These are phyloP conservation scores for Drosophila lowei DNA, from an alignment of 1,140 invertebrate genomes.

Conservation along the genomic window DNA sequence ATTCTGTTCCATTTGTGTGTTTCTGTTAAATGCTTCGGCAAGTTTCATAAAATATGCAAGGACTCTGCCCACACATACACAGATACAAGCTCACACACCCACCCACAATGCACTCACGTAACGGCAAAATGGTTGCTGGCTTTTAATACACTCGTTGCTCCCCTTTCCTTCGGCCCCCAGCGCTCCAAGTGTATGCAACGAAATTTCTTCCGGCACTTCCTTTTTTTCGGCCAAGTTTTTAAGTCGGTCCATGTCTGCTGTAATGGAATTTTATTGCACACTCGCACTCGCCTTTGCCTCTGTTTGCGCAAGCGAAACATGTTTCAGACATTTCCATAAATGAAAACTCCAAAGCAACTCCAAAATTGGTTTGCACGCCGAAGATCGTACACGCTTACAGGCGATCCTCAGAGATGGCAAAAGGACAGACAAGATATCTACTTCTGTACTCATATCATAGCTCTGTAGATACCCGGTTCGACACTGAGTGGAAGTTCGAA, in stretches of 20 bases:
- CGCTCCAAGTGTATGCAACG: conserved; percentile 31
- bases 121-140: conserved; percentile 57
- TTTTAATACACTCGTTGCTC: conserved; percentile 70
- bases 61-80: conserved; percentile 40
- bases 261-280: conserved; percentile 79
- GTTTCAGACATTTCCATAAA: conserved; percentile 78
- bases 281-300: conserved; percentile 70
- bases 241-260: conserved; percentile 63
- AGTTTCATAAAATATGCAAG: conserved; percentile 80
- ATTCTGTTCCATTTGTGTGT: conserved; percentile 20
- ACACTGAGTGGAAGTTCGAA: too few species aligned
- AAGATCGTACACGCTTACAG: too few species aligned
- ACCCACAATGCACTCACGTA: conserved; percentile 56
- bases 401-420: too few species aligned
- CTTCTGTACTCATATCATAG: too few species aligned
- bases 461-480: too few species aligned
- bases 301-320: conserved; percentile 77
- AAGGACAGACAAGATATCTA: too few species aligned
- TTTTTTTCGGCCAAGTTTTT: conserved; percentile 69
- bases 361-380: too few species aligned
- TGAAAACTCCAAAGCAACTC: conserved; percentile 39
- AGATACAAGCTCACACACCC: conserved; percentile 10
- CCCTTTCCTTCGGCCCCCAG: not conserved
- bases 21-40: conserved; percentile 73
- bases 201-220: conserved; percentile 16